Percentiles rank a stretch among this genome's conserved stretches.
Conservation (phyloP, 2,888 invertebrate species). For the Chrysotoxum bicinctum region DNA sequence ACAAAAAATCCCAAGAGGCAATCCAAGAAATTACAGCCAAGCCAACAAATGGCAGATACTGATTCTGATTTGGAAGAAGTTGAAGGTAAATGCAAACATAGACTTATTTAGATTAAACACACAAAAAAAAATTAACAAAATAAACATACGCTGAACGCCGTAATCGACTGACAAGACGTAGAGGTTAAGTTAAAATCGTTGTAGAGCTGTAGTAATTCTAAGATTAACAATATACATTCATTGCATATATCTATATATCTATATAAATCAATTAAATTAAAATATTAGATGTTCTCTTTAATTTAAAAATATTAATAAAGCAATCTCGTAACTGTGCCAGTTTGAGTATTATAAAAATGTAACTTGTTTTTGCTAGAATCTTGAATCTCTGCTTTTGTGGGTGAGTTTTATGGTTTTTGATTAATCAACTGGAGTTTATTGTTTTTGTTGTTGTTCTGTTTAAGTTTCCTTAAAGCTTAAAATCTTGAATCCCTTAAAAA, state of each 20-base stretch:
- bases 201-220: conserved; percentile 56
- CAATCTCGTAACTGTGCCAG: conserved; percentile 59
- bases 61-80: conserved; percentile 91
- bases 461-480: neutral
- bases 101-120: conserved; percentile 61
- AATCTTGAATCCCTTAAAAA: neutral
- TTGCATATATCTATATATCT: conserved; percentile 9
- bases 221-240: conserved; percentile 26
- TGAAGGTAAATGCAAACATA: conserved; percentile 83
- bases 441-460: neutral
- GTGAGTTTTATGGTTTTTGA: conserved; percentile 3
- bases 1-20: conserved; percentile 77
- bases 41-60: conserved; percentile 82
- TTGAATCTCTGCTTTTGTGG: conserved; percentile 19
- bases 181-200: conserved; percentile 50
- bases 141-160: conserved; percentile 48
- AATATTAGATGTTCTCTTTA: conserved; percentile 54
- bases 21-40: conserved; percentile 77
- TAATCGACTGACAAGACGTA: conserved; percentile 62
- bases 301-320: conserved; percentile 44
- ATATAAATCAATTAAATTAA: conserved; percentile 6
- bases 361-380: conserved; percentile 50
- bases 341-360: conserved; percentile 47
- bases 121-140: neutral
- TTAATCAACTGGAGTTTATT: neutral